phyloP scores from a whole-genome alignment of 2,888 invertebrate species.

The Lasioglossum pauxillum region DNA sequence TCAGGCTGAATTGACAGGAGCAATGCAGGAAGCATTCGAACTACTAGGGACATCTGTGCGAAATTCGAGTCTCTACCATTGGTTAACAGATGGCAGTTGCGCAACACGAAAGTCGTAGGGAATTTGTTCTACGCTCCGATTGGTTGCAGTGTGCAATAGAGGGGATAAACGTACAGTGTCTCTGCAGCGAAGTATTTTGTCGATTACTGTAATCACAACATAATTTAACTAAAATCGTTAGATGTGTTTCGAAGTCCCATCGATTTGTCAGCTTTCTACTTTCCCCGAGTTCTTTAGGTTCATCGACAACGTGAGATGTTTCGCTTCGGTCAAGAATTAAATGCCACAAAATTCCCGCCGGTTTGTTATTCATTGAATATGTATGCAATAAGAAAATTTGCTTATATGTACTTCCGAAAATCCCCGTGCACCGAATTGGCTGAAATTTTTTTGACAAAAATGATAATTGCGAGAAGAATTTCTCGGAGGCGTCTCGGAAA shows the following conservation, averaged over 20 bases:
- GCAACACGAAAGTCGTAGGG: background rate
- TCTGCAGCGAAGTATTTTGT: background rate
- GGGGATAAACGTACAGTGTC: background rate
- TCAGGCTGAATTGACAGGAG: conserved; percentile 6
- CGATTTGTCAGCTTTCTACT: background rate
- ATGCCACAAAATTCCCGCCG: background rate
- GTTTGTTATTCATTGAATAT: background rate
- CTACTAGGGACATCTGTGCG: background rate
- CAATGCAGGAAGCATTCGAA: background rate
- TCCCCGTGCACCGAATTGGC: background rate
- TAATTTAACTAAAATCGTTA: background rate
- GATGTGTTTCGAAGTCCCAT: background rate
- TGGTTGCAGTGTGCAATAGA: background rate
- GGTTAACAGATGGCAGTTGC: background rate
- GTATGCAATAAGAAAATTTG: background rate
- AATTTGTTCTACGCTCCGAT: background rate
- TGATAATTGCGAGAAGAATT: background rate
- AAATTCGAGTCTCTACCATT: background rate
- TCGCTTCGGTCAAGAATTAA: background rate
- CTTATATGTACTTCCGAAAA: background rate
- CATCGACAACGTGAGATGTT: background rate
- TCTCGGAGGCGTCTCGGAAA: no score
- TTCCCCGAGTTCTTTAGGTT: background rate
- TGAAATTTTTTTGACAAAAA: background rate
- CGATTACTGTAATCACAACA: background rate